Base-by-base conservation (phyloP, 2,113 vertebrate species). In the Puma concolor region DNA sequence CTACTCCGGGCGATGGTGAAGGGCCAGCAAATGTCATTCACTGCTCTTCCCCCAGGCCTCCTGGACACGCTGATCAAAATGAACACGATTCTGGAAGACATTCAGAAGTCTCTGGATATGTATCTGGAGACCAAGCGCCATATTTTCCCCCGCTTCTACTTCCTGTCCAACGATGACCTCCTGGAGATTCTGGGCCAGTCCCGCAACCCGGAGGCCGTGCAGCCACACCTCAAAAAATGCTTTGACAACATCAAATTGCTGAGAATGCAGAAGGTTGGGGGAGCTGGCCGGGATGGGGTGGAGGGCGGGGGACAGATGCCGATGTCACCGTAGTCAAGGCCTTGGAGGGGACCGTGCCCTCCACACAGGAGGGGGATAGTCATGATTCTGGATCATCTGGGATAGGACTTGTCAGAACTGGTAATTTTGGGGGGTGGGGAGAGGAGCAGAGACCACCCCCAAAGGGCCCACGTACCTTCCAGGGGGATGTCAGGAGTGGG, bases 51-150 rank as follows among this genome's bases (percentile, higher is more conserved):
- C 2, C 36, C 83, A 99, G 99, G 99, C 2, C 98, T 99, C 48
- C 97, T 98, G 63, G 99, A 99, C 91, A 99, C 95, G 13, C 94
- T 99, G 91, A 95, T 98, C 23, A 98, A 98, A 60, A 99, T 99
- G 98, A 99, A 99, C 82, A 31, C 31, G 3, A 98, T 98, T 71
- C 98, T 99, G 95, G 99, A 99, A 96, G 99, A 99, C 64, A 99
- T 99, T 84, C 99, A 99, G 98, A 99, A 99, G 94, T 99, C 99
- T 52, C 98, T 99, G 95, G 99, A 99, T 96, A 99, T 99, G 98
- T 99, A 99, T 97, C 98, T 99, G 94, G 99, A 99, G 98, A 99
- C 99, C 97, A 99, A 99, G 97, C 98, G 99, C 17, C 99, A 99
- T 69, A 97, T 99, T 91, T 99, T 99, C 96, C 99, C 99, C 4